Base-by-base conservation (phyloP, 2,888 invertebrate species). In the Leptopilina myrica region DNA sequence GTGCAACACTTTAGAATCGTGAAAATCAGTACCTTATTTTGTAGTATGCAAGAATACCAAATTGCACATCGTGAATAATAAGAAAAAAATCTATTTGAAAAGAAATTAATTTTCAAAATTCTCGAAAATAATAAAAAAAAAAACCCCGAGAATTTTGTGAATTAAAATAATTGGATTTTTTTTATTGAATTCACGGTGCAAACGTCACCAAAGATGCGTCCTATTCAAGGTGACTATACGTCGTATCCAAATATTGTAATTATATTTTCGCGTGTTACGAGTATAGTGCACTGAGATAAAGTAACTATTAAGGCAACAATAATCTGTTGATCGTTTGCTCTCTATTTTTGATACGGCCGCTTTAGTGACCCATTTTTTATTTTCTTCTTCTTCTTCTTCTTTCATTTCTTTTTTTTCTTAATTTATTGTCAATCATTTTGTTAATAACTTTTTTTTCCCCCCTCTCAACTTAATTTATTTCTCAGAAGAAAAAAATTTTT, bases 271-370 rank as follows among this genome's bases (percentile, higher is more conserved):
- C 86, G 87, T 80, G 78, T 85, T 86, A 87, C 87, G 82, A 83
- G 85, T 84, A 85, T 86, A 84, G 84, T 82, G 75, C 79, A 83
- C 80, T 76, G 77, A 79, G 65, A 76, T 77, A 59, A 69, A 66
- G 53, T 66, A 80, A 78, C 46, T 65, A 8, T 65, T 67, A 76
- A 75, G 64, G 78, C 75, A 78, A 78, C 59, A 67, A 20, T 76
- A 78, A 76, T 49, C 64, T 83, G 81, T 65, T 81, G 80, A 80
- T 86, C 85, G 86, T 86, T 87, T 86, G 85, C 87, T 87, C 86
- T 87, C 87, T 87, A 86, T 90, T 90, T 89, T 90, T 89, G 85
- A 87, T 89, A 89, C 85, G 84, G 88, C 87, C 88, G 80, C 84
- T 86, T 87, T 83, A 84, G 78, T 79, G 79, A 85, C 67, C 76